Evolutionary conservation across 1,140 invertebrate genomes (phyloP).

Genomic region (Lepidurus packardi): DNA sequence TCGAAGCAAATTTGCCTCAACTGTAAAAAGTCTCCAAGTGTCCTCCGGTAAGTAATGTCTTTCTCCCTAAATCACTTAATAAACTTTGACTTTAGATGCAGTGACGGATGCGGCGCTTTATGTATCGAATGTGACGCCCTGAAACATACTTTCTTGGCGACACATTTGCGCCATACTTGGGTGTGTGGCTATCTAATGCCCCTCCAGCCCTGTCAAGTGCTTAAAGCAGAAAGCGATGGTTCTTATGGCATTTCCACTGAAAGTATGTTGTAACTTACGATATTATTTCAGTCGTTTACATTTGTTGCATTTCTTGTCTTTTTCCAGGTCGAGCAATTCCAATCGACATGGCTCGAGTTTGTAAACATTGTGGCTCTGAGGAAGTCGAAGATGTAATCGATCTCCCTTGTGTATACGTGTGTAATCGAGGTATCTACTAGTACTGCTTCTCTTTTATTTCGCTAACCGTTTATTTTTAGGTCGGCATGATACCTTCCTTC

Average conservation of each 20-base stretch:
- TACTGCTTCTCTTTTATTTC: neutral
- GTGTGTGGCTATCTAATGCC: slow-evolving; percentile 4
- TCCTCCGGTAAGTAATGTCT: neutral
- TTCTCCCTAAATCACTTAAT: neutral
- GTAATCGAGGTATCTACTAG: neutral
- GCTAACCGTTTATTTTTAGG: neutral
- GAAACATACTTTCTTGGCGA: slow-evolving; percentile 5
- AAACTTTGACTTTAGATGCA: neutral
- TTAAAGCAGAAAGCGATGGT: neutral
- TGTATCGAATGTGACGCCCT: neutral
- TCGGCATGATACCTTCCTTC: neutral
- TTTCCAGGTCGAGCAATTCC: neutral
- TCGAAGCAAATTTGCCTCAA: slow-evolving; percentile 1
- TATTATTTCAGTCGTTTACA: neutral
- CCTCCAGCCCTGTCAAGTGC: neutral
- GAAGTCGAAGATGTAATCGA: neutral
- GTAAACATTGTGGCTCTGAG: neutral
- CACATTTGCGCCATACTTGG: slow-evolving; percentile 4
- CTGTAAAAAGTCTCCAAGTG: neutral
- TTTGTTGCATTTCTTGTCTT: neutral
- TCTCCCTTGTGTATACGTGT: neutral
- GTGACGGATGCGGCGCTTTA: too few relatives aligned
- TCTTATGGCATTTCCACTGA: neutral
- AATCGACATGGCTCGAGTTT: neutral
- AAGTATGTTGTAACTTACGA: neutral